These are phyloP conservation scores for Ectropis grisescens DNA, from an alignment of 1,140 invertebrate genomes.

Conservation along the genomic window DNA sequence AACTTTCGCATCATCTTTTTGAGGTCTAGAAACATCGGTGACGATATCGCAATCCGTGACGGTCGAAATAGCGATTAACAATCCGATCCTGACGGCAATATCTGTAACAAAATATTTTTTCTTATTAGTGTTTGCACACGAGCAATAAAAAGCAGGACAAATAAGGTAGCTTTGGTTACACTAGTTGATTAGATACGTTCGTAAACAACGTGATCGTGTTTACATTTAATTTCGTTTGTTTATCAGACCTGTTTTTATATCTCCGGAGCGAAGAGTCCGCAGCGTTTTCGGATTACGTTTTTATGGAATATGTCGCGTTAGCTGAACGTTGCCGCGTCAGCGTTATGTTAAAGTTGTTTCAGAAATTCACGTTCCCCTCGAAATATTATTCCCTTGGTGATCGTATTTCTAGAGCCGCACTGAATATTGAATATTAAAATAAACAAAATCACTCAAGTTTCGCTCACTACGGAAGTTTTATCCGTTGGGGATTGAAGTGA, in stretches of 20 bases:
- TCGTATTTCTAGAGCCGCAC: neutral
- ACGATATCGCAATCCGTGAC: constrained; percentile 44
- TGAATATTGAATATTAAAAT: neutral
- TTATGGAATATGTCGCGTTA: neutral
- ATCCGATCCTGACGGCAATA: constrained; percentile 21
- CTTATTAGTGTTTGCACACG: neutral
- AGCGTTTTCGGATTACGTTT: neutral
- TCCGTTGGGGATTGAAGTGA: constrained; percentile 19
- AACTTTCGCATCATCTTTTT: constrained; percentile 33
- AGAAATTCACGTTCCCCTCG: neutral
- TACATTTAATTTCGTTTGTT: constrained; percentile 25
- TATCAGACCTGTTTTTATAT: neutral
- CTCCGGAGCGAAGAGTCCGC: too few species aligned
- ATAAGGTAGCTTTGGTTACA: constrained; percentile 4
- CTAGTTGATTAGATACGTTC: constrained; percentile 26
- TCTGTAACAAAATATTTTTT: constrained; percentile 36
- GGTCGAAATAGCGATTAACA: constrained; percentile 27
- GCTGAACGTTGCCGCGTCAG: neutral
- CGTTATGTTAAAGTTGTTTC: too few species aligned
- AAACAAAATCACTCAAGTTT: neutral
- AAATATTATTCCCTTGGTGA: neutral
- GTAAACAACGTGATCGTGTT: constrained; percentile 23
- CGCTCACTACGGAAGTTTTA: constrained; percentile 10
- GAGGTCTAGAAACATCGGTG: constrained; percentile 21
- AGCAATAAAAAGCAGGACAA: neutral